A percentile compares a stretch with the other conserved stretches of the same genome.
phyloP scores from a whole-genome alignment of 1,140 invertebrate genomes.

The Temnothorax nylanderi region DNA sequence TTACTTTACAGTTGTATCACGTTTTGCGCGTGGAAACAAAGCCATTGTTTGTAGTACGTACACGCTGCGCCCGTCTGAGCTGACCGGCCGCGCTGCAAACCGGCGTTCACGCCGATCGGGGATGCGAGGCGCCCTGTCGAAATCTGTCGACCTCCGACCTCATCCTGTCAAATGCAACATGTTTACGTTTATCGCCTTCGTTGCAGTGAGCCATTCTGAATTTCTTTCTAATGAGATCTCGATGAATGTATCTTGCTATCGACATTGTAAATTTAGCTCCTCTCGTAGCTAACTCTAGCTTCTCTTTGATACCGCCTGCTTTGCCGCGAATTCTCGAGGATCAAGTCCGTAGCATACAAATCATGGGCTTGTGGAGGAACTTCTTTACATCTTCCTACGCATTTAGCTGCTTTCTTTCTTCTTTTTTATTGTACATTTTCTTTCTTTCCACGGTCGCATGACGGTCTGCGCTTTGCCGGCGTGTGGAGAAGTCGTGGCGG shows the following conservation, averaged over 20 bases:
- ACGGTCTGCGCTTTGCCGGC: constrained; percentile 12
- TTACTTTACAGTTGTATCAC: constrained; percentile 83
- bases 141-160: constrained; percentile 51
- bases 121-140: constrained; percentile 74
- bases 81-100: constrained; percentile 40
- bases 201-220: neutral
- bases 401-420: neutral
- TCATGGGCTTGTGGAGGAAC: neutral
- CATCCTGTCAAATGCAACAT: constrained; percentile 30
- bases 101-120: constrained; percentile 71
- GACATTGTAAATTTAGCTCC: constrained; percentile 16
- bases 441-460: neutral
- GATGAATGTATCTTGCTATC: neutral
- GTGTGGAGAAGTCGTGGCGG: constrained; percentile 30
- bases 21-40: constrained; percentile 82
- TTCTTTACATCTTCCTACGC: constrained; percentile 31
- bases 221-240: neutral
- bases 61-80: constrained; percentile 69
- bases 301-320: constrained; percentile 9
- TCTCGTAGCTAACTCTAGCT: neutral
- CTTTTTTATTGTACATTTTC: constrained; percentile 23
- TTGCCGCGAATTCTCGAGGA: neutral
- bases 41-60: constrained; percentile 81
- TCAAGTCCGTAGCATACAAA: neutral
- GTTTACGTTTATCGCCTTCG: neutral